Evolutionary conservation across 2,888 invertebrate species (phyloP).

Genomic region (Rhyacophila evoluta): DNA sequence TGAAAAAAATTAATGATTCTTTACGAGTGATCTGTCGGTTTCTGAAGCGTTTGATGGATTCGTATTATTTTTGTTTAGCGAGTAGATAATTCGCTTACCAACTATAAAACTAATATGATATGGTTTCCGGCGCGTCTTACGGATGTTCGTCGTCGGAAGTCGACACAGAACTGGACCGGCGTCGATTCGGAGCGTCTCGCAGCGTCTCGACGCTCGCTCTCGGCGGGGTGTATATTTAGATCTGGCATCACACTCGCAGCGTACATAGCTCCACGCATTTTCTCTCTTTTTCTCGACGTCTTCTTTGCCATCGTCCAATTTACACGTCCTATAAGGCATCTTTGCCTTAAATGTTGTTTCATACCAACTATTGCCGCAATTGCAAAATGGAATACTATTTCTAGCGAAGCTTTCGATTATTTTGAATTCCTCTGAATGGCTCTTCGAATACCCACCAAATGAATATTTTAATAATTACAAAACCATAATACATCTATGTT

Average conservation of each 20-base stretch:
- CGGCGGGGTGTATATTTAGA: constrained; percentile 61
- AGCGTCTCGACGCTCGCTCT: constrained; percentile 58
- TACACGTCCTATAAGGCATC: constrained; percentile 33
- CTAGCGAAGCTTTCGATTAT: no score
- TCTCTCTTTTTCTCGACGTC: constrained; percentile 23
- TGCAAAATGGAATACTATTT: neutral
- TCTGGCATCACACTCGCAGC: constrained; percentile 60
- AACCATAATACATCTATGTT: no score
- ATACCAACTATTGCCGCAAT: constrained; percentile 9
- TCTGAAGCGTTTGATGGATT: constrained; percentile 27
- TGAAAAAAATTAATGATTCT: neutral
- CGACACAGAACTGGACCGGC: constrained; percentile 61
- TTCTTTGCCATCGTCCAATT: neutral
- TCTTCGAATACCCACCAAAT: no score
- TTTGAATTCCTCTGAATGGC: no score
- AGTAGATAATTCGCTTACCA: constrained; percentile 47
- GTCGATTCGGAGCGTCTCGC: constrained; percentile 57
- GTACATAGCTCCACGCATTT: constrained; percentile 28
- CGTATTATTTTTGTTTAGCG: constrained; percentile 3
- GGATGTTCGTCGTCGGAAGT: constrained; percentile 61
- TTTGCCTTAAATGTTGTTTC: constrained; percentile 36
- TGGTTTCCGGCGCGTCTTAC: constrained; percentile 58
- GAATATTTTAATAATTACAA: no score
- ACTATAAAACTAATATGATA: constrained; percentile 45
- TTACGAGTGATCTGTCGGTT: constrained; percentile 16